Conservation (phyloP, 2,888 invertebrate genomes). For the Drosophila flavopinicola region DNA sequence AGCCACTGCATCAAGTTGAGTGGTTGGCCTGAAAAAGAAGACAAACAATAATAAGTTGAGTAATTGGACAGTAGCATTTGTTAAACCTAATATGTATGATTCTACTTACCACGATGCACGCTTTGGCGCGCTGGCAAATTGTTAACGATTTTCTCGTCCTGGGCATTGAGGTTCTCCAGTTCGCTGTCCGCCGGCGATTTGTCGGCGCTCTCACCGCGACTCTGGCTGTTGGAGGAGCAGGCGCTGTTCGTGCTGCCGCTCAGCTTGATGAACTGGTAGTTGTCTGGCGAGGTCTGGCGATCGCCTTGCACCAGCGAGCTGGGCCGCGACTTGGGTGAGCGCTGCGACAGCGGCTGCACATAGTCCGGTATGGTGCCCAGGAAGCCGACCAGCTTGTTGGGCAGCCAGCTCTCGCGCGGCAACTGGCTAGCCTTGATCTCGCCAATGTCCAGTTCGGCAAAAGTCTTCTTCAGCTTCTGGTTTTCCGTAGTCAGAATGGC, state of each 20-base stretch:
- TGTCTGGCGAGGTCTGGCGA: slow-evolving; percentile 72
- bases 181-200: slow-evolving; percentile 89
- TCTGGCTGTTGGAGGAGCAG: slow-evolving; percentile 71
- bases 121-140: slow-evolving; percentile 80
- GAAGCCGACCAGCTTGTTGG: slow-evolving; percentile 82
- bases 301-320: slow-evolving; percentile 50
- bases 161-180: slow-evolving; percentile 76
- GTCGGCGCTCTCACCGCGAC: slow-evolving; percentile 80
- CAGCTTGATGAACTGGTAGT: slow-evolving; percentile 80
- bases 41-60: not conserved
- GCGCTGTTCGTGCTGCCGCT: slow-evolving; percentile 69
- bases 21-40: slow-evolving; percentile 86
- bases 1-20: slow-evolving; percentile 92
- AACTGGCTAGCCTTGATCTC: slow-evolving; percentile 82
- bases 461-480: slow-evolving; percentile 91
- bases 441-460: slow-evolving; percentile 92
- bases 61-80: too few relatives aligned
- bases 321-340: slow-evolving; percentile 70
- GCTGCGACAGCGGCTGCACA: slow-evolving; percentile 79
- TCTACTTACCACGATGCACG: slow-evolving; percentile 71
- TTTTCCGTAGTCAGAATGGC: slow-evolving; percentile 89
- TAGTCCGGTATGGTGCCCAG: slow-evolving; percentile 82
- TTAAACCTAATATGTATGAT: too few relatives aligned
- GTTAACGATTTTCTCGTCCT: slow-evolving; percentile 77
- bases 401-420: slow-evolving; percentile 82